Conservation (phyloP, 2,797 vertebrate genomes). For the Gephyroberyx darwinii region DNA sequence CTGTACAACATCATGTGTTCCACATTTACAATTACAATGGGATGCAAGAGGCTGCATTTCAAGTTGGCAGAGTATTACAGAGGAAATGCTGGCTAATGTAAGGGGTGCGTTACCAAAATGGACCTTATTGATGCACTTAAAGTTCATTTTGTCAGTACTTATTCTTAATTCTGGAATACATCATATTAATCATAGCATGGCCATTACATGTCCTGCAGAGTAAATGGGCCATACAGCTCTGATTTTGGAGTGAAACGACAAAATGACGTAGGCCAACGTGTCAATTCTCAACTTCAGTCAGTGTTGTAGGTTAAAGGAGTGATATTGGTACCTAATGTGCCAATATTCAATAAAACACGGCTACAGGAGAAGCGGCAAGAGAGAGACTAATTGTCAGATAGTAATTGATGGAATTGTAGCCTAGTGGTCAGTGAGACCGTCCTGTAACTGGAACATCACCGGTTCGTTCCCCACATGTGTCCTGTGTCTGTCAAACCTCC, state of each 20-base stretch:
- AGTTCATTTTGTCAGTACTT: background rate
- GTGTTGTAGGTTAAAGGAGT: slow-evolving; percentile 6
- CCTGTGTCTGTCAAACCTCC: slow-evolving; percentile 26
- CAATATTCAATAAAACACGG: background rate
- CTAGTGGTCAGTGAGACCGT: too few species aligned
- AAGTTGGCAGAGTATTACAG: background rate
- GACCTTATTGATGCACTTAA: background rate
- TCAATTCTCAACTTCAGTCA: slow-evolving; percentile 47
- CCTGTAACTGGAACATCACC: too few species aligned
- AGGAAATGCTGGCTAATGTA: background rate
- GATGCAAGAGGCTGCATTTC: background rate
- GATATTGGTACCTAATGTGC: background rate
- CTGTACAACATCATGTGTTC: background rate
- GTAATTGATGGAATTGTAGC: background rate
- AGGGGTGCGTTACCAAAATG: background rate
- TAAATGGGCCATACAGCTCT: background rate
- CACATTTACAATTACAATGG: background rate
- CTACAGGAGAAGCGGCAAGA: background rate
- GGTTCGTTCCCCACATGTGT: too few species aligned
- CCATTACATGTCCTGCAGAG: background rate
- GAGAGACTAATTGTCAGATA: too few species aligned
- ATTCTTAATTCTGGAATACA: background rate
- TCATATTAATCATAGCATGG: background rate
- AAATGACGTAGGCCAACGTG: slow-evolving; percentile 37
- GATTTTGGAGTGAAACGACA: slow-evolving; percentile 5